These are phyloP conservation scores for Valencia hispanica DNA, from an alignment of 2,797 vertebrate genomes.

Conservation along the genomic window DNA sequence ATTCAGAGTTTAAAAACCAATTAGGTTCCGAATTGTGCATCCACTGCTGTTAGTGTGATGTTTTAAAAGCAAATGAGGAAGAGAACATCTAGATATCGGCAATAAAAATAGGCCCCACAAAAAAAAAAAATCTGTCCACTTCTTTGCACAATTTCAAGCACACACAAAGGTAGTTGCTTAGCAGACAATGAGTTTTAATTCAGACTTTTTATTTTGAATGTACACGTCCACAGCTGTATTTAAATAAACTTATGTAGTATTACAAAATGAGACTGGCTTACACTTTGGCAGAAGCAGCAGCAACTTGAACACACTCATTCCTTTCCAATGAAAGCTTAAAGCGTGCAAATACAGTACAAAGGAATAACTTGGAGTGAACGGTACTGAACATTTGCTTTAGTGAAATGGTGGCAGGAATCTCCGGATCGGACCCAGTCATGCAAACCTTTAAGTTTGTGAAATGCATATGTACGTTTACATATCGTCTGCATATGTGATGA, in stretches of 20 bases:
- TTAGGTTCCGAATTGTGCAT: too few species aligned
- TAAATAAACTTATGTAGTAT: slow-evolving; percentile 18
- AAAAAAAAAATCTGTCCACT: too few species aligned
- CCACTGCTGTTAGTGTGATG: too few species aligned
- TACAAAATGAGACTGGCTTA: slow-evolving; percentile 16
- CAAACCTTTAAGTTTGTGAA: neutral
- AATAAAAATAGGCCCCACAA: too few species aligned
- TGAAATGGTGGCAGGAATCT: neutral
- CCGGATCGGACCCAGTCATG: neutral
- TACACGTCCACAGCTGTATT: slow-evolving; percentile 31
- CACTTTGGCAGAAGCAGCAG: slow-evolving; percentile 44
- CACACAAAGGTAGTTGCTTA: neutral
- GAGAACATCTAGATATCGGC: too few species aligned
- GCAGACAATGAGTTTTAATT: neutral
- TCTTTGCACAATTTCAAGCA: neutral
- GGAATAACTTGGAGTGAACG: slow-evolving; percentile 20
- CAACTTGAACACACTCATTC: slow-evolving; percentile 21
- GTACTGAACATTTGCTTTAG: neutral
- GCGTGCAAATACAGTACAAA: slow-evolving; percentile 36
- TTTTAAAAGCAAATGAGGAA: too few species aligned
- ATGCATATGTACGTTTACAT: slow-evolving; percentile 21
- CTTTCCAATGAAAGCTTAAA: slow-evolving; percentile 21
- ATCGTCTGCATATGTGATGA: slow-evolving; percentile 1
- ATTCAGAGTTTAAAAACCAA: too few species aligned
- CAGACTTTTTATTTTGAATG: slow-evolving; percentile 51